Evolutionary conservation across 2,797 vertebrate species (phyloP), one percentile per base, ranked within the genome.

Genomic region (Phalloptychus januarius): DNA sequence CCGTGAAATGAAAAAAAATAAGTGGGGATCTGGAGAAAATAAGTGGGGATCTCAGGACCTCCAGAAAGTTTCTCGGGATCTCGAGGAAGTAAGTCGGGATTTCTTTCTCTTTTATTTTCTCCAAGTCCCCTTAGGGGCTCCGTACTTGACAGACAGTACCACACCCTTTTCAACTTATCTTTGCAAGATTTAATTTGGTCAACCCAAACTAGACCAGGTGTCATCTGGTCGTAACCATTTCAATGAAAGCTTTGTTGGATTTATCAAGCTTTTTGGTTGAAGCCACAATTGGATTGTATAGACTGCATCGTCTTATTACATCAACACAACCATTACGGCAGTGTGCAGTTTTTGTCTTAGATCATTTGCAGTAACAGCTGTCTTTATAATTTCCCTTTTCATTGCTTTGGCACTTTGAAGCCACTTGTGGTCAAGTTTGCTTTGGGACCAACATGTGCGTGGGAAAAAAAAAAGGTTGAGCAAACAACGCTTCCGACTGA

Each of bases 281-380:
- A 77, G 74, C 85, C 89, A 88, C 87, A 91, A 89, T 87, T 89
- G 89, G 88, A 88, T 88, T 88, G 85, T 84, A 80, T 82, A 77
- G 85, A 83, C 77, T 82, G 79, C 72, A 75, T 75, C 1, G 81
- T 88, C 79, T 78, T 72, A 74, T 81, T 85, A 91, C 81, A 88
- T 85, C 83, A 90, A 85, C 87, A 89, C 79, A 88, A 80, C 76
- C 79, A 80, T 87, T 78, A 80, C 69, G 71, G 81, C 86, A 81
- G 82, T 82, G 77, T 87, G 74, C 81, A 85, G 74, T 85, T 88
- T 78, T 90, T 86, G 83, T 85, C 88, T 90, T 78, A 91, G 88
- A 91, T 91, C 86, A 90, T 91, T 91, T 89, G 79, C 81, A 88
- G 89, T 72, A 91, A 91, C 92, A 94, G 90, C 92, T 93, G 93